These are phyloP conservation scores for Puffinus mauretanicus DNA, from an alignment of 2,113 vertebrate genomes.

Conservation along the genomic window DNA sequence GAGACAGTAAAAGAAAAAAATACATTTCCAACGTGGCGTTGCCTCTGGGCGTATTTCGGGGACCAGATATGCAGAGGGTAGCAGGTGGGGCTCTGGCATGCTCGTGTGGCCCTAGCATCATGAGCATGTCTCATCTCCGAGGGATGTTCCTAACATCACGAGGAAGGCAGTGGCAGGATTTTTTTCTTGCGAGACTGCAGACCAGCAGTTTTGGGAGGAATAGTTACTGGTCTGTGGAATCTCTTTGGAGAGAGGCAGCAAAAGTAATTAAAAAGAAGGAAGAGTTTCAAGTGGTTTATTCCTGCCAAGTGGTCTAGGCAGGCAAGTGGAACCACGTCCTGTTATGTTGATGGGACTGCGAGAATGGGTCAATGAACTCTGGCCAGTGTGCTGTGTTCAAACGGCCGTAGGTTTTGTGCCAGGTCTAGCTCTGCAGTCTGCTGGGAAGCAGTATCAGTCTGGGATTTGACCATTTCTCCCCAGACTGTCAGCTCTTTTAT, in stretches of 20 bases:
- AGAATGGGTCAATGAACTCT: background rate
- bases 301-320: background rate
- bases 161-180: background rate
- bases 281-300: background rate
- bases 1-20: background rate
- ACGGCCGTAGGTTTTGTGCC: background rate
- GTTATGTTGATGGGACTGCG: background rate
- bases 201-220: background rate
- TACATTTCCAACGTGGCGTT: background rate
- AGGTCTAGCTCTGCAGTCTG: constrained; percentile 1
- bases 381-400: background rate
- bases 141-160: background rate
- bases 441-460: constrained; percentile 5
- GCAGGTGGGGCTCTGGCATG: background rate
- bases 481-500: background rate
- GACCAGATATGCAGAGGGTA: background rate
- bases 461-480: constrained; percentile 1
- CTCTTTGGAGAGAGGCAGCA: background rate
- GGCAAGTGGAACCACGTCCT: background rate
- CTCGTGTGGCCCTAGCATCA: fast-evolving
- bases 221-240: background rate
- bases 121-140: background rate
- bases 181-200: background rate
- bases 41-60: background rate
- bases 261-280: background rate